Evolutionary conservation across 2,888 invertebrate species (phyloP).

Genomic region (Archips crataeganus): DNA sequence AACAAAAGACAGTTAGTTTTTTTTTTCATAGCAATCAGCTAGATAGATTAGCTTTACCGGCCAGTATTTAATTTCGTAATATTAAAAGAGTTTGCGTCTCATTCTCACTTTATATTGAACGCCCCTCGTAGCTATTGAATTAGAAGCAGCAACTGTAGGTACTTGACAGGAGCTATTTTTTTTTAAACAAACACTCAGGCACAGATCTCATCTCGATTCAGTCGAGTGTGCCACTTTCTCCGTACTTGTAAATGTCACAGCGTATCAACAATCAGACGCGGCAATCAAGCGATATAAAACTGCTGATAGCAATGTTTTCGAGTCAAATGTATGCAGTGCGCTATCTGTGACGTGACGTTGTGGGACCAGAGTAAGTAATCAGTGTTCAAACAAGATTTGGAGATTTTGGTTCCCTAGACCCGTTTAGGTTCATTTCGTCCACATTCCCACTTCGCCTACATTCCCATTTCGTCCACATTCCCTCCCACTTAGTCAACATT

Average conservation of each 20-base stretch:
- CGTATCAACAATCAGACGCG: conserved; percentile 20
- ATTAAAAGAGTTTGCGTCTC: no score
- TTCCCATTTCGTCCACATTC: no score
- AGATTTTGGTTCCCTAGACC: no score
- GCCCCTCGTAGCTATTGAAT: no score
- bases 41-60: no score
- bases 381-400: not conserved
- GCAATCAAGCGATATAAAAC: conserved; percentile 31
- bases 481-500: no score
- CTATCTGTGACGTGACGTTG: conserved; percentile 17
- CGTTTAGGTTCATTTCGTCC: no score
- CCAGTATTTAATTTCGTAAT: no score
- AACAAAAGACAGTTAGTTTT: no score
- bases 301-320: conserved; percentile 25
- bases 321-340: conserved; percentile 16
- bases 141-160: not conserved
- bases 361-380: not conserved
- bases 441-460: no score
- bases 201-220: conserved; percentile 20
- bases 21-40: no score
- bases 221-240: conserved; percentile 26
- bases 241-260: conserved; percentile 32
- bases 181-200: conserved; percentile 3
- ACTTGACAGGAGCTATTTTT: not conserved
- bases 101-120: no score